Conservation (phyloP, 2,113 vertebrate genomes). For the Lucifuga dentata region DNA sequence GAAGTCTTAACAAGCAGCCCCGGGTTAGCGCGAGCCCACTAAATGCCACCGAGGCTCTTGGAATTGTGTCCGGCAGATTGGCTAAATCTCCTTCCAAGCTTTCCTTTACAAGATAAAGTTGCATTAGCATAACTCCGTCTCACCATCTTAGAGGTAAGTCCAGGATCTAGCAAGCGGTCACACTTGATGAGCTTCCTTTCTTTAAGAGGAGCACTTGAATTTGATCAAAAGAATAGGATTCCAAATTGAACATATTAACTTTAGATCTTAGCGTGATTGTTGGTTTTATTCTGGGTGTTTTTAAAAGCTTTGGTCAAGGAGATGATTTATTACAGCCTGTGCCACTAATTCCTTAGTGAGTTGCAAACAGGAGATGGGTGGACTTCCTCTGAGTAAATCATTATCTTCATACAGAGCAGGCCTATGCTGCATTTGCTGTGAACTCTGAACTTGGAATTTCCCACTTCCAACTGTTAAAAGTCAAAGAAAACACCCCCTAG, state of each 20-base stretch:
- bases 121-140: constrained; percentile 72
- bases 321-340: constrained; percentile 42
- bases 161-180: constrained; percentile 57
- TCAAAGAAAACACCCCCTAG: too few relatives aligned
- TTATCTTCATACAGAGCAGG: constrained; percentile 47
- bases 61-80: constrained; percentile 81
- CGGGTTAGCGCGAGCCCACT: constrained; percentile 76
- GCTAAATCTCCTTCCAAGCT: constrained; percentile 75
- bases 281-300: constrained; percentile 63
- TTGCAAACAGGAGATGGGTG: constrained; percentile 39
- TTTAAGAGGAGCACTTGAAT: constrained; percentile 65
- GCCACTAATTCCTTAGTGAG: neutral
- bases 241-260: constrained; percentile 60
- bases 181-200: constrained; percentile 62
- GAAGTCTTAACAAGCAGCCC: constrained; percentile 81
- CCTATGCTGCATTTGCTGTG: too few relatives aligned
- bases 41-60: constrained; percentile 79
- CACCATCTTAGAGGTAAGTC: constrained; percentile 62
- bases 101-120: constrained; percentile 77
- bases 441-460: too few relatives aligned
- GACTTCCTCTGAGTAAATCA: constrained; percentile 59
- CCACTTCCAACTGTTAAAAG: too few relatives aligned
- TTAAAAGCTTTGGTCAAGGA: constrained; percentile 9
- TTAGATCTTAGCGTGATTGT: constrained; percentile 30
- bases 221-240: constrained; percentile 40